Evolutionary conservation across 2,797 vertebrate species (phyloP), one percentile per base, ranked within the genome.

Genomic region (Lindbergichthys nudifrons): DNA sequence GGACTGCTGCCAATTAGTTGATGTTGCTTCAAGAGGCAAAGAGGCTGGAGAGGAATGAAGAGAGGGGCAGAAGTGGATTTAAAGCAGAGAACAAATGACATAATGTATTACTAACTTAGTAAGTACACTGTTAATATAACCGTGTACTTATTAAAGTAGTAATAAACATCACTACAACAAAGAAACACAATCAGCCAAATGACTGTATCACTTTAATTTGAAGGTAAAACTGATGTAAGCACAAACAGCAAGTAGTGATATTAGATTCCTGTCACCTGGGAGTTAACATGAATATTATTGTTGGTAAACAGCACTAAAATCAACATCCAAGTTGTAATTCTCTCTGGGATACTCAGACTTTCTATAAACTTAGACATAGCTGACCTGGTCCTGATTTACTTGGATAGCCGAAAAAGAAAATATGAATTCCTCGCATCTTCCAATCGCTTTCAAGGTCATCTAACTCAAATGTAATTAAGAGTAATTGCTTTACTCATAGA

Each of bases 1-100:
- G 72, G 72, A 74, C 48, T 39, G 65, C 43, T 60, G 65, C 50
- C 64, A 74, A 70, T 60, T 73, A 2, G 72, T 73, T 73, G 65
- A n/a, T 0, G 6, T 53, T 43, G 14, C 65, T 76, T 68, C 42
- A 54, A 59, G 51, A 67, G 18, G 62, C 63, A 57, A 23, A 36
- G 7, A 42, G 10, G 9, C 36, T 47, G 70, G 41, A 19, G 60
- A 54, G n/a, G 13, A 41, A 64, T 42, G 59, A 77, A 36, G 58
- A 66, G 16, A 13, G 1, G 2, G 30, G 46, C 30, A 16, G 21
- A 36, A 19, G 10, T 39, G 56, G 48, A 39, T 54, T 36, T 12
- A 75, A 48, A 14, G 2, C 42, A 45, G 1, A 2, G 5, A 23
- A 47, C 15, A 46, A n/a, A n/a, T n/a, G n/a, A n/a, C n/a, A n/a